Evolutionary conservation across 1,140 invertebrate species (phyloP), one percentile per base, ranked within the genome.

Genomic region (Atta texana): DNA sequence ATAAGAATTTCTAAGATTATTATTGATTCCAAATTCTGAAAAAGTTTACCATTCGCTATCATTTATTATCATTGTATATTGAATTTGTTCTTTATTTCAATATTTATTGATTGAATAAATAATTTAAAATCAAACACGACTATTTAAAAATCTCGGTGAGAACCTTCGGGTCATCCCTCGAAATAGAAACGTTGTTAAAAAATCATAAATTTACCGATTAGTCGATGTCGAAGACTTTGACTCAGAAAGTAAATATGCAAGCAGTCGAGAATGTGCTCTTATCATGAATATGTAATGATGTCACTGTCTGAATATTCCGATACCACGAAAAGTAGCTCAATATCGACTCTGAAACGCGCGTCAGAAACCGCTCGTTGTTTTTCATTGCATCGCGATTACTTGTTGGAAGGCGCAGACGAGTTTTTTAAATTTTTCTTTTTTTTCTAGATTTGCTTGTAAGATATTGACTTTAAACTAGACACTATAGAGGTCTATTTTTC

Each of bases 301-400:
- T 84, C 69, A 74, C 39, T 74, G 55, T 82, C 68, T 74, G 55
- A 49, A 82, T 74, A 82, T 72, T 82, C 34, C 34, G 24, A 72
- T 82, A 74, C 24, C 31, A 18, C 34, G 66, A 81, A 72, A 82
- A 34, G n/a, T 71, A 18, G 34, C 31, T 31, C 66, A 49, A 61
- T 82, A 82, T 82, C 34, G 64, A 59, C 7, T 12, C 5, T 6
- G 0, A 34, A 34, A 34, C 5, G 16, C 31, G 6, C 55, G 28
- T 21, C 28, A 34, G 39, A 2, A 28, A 31, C 24, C 24, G 44
- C 24, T 64, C 31, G 44, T 28, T 64, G 61, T n/a, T 53, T 44
- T 44, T 44, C 39, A 44, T 44, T 66, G 69, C 78, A 18, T 82
- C 31, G n/a, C 21, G 39, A 61, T 74, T 74, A 16, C 39, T 74